Evolutionary conservation across 1,140 invertebrate species (phyloP).

Genomic region (Dermatophagoides farinae): DNA sequence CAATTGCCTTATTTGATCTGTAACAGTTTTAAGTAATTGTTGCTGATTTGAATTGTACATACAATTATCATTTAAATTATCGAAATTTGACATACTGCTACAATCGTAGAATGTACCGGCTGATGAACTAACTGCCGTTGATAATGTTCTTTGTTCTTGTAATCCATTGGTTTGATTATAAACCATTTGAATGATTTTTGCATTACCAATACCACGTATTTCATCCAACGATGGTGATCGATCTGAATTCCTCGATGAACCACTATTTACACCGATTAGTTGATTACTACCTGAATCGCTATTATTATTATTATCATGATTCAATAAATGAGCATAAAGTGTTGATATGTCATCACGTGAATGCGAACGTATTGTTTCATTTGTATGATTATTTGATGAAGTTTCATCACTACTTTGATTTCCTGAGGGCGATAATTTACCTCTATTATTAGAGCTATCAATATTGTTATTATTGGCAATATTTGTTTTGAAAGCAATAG

Average conservation of each 20-base stretch:
- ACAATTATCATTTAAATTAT: neutral
- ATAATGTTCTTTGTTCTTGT: neutral
- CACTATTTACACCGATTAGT: neutral
- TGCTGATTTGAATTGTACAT: too few species aligned
- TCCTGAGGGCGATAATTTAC: too few species aligned
- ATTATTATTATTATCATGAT: too few species aligned
- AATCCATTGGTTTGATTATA: neutral
- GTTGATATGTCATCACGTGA: too few species aligned
- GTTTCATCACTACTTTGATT: too few species aligned
- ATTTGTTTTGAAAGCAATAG: too few species aligned
- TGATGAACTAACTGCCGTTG: neutral
- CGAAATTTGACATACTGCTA: neutral
- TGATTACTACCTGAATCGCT: too few species aligned
- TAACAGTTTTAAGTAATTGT: neutral
- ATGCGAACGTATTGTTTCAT: too few species aligned
- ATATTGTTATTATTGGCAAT: too few species aligned
- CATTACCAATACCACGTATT: neutral
- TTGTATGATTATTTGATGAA: too few species aligned
- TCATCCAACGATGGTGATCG: neutral
- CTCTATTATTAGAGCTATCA: too few species aligned
- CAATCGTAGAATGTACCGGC: slow-evolving; percentile 6
- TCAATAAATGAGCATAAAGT: too few species aligned
- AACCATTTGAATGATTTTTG: neutral
- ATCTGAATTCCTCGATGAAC: neutral
- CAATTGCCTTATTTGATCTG: neutral